These are phyloP conservation scores for Bombyx mandarina DNA, from an alignment of 1,140 invertebrate genomes.

Conservation along the genomic window DNA sequence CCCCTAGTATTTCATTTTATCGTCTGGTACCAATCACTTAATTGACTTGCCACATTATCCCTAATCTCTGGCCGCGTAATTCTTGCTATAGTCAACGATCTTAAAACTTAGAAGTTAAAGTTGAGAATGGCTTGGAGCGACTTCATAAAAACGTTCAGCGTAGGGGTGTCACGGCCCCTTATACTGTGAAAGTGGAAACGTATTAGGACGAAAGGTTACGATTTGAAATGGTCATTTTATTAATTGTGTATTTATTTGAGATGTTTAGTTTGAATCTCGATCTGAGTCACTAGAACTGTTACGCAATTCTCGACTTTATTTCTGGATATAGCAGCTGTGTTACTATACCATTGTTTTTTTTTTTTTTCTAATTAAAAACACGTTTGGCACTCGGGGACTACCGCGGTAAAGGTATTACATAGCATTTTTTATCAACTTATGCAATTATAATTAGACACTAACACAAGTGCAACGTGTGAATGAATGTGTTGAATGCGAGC, in stretches of 20 bases:
- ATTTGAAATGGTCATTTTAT: slow-evolving; percentile 58
- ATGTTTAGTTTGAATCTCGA: no score
- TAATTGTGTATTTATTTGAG: slow-evolving; percentile 26
- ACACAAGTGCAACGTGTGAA: no score
- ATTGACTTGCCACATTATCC: slow-evolving; percentile 44
- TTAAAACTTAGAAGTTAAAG: slow-evolving; percentile 13
- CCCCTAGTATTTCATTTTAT: slow-evolving; percentile 1
- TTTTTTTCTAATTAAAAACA: no score
- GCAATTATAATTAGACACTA: no score
- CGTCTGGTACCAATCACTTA: slow-evolving; percentile 39
- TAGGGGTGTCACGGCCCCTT: slow-evolving; percentile 13
- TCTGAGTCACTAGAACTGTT: no score
- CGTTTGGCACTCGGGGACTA: no score
- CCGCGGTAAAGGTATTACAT: no score
- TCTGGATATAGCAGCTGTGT: no score
- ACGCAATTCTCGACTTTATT: no score
- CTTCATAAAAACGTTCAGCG: slow-evolving; percentile 1
- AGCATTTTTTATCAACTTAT: no score
- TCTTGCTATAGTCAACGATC: background rate
- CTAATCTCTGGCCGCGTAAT: slow-evolving; percentile 10
- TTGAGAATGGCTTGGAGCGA: slow-evolving; percentile 13
- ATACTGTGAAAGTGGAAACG: slow-evolving; percentile 31
- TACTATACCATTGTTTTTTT: no score
- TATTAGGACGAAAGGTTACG: slow-evolving; percentile 50
- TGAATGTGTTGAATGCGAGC: no score